Base-by-base conservation (phyloP, 2,113 vertebrate species). In the Oostethus manadensis region DNA sequence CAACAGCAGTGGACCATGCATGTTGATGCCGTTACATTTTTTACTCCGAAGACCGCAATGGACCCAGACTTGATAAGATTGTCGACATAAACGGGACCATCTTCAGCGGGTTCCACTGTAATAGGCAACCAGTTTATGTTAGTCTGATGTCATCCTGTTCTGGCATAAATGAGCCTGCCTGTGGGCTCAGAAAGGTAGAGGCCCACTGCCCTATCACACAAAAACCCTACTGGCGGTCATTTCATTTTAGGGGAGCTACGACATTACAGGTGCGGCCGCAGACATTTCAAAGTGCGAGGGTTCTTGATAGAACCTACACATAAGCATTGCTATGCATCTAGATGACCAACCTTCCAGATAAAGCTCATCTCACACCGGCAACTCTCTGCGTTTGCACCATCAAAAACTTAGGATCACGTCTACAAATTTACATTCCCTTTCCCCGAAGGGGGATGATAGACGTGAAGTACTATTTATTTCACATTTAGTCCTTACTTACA, bases 181-280 rank as follows among this genome's bases (percentile, higher is more conserved):
- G 29, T 8, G 29, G 29, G 29, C 29, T 33, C 29, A 33, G 29
- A 33, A 33, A 5, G 29, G 29, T 7, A 33, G 29, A 33, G 29
- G 29, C 29, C 29, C 29, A 33, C 29, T 33, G 29, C 5, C 7
- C 29, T 33, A 33, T 53, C 29, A 54, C 29, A 33, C 22, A 10
- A 16, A 16, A 35, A 62, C 53, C n/a, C n/a, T n/a, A 54, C 15
- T 23, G 62, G 51, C 65, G 64, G 68, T 48, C 29, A 54, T 54
- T 54, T 64, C 50, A 74, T 10, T 58, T 55, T 18, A 10, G 55
- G 49, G 63, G 66, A 58, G 58, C 62, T 47, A 63, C 22, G 64
- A 51, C 40, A 35, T 18, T 51, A 54, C 40, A 62, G 1, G 66
- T 66, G 48, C 60, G 47, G 49, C 60, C 15, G 45, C 43, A 16